Base-by-base conservation (phyloP, 2,888 invertebrate genomes). In the Amphipoea lucens region DNA sequence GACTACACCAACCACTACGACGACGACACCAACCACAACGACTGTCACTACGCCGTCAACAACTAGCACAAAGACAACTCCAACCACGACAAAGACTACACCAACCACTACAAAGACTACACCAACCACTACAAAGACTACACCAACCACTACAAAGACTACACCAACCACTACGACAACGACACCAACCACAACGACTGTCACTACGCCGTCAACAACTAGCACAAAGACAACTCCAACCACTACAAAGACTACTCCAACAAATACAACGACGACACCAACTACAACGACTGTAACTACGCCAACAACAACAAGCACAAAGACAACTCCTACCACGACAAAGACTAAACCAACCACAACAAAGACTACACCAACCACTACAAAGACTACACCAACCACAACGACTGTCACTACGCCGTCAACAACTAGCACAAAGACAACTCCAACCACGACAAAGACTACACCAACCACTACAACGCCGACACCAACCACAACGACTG, bases 121-220 rank as follows among this genome's bases (percentile, higher is more conserved):
- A 36, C n/a, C 69, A 7, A 57, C 69, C 1, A 78, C 54, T 0
- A 69, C 63, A 0, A 29, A 42, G 1, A 57, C 76, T 0, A n/a
- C 73, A 1, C 51, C 63, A 20, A 60, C 45, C 2, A 73, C 60
- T 0, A 54, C 77, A 4, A 29, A 48, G 0, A 17, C 77, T 0
- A 68, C 62, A 0, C 29, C 65, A 17, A 76, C 79, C 0, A 45
- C n/a, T 0, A 40, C 63, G 4, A 29, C 20, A 0, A 12, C 48
- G 0, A 29, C 48, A 0, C n/a, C 60, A 0, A 9, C 51, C 0
- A 20, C 54, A 0, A 78, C n/a, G n/a, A n/a, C n/a, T n/a, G n/a
- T n/a, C n/a, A n/a, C n/a, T n/a, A n/a, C n/a, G n/a, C n/a, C n/a
- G n/a, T n/a, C 78, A 54, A 54, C 69, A 1, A 78, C 78, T 17